Percentiles rank a stretch among this genome's conserved stretches.
Evolutionary conservation across 2,888 invertebrate species (phyloP).

Genomic region (Xestia rhomboidea): DNA sequence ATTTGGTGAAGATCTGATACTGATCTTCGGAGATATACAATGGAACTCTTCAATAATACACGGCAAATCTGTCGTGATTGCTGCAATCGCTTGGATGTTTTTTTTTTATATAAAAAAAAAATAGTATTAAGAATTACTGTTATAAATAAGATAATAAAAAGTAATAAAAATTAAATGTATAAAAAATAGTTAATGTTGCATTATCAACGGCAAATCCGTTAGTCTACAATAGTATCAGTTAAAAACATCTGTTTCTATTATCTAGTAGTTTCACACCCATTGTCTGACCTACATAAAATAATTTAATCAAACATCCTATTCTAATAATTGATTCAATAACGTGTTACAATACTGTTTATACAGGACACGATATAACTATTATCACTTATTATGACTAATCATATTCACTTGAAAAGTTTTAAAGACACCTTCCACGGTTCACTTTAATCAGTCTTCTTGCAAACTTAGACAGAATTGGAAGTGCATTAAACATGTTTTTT

Average conservation of each 20-base stretch:
- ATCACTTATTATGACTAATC: background rate
- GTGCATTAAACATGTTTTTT: conserved; percentile 37
- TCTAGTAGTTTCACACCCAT: conserved; percentile 14
- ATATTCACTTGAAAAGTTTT: background rate
- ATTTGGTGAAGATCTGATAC: too few relatives aligned
- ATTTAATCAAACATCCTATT: conserved; percentile 40
- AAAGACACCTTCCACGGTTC: background rate
- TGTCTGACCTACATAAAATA: conserved; percentile 32
- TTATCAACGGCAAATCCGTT: too few relatives aligned
- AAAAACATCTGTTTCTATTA: conserved; percentile 7
- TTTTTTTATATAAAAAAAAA: too few relatives aligned
- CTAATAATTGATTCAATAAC: conserved; percentile 10
- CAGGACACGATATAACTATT: conserved; percentile 1
- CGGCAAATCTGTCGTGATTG: too few relatives aligned
- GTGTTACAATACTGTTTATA: background rate
- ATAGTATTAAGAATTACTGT: too few relatives aligned
- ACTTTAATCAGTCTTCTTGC: conserved; percentile 18
- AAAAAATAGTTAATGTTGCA: too few relatives aligned
- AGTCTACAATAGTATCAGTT: background rate
- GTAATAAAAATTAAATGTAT: too few relatives aligned
- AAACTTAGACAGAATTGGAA: background rate
- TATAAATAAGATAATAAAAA: too few relatives aligned
- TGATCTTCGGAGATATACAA: too few relatives aligned
- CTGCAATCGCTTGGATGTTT: too few relatives aligned
- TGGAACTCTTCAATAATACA: too few relatives aligned